Evolutionary conservation across 2,113 vertebrate species (phyloP).

Genomic region (Pogona vitticeps): DNA sequence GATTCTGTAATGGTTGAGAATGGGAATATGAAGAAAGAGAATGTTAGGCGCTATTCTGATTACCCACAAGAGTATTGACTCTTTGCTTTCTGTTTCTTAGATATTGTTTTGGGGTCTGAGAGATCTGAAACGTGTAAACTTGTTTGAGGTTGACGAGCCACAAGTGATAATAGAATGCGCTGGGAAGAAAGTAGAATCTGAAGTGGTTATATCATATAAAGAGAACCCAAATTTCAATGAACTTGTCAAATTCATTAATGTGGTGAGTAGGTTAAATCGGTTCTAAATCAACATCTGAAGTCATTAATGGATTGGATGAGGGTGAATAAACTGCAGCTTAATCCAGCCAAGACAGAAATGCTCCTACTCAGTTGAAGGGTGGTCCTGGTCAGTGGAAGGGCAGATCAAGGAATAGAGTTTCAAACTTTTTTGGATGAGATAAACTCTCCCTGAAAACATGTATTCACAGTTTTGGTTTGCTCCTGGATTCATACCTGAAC

Average conservation of each 20-base stretch:
- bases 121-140: conserved; percentile 86
- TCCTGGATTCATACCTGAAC: too few relatives aligned
- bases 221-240: conserved; percentile 89
- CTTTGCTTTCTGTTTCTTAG: conserved; percentile 66
- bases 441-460: too few relatives aligned
- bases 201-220: conserved; percentile 85
- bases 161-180: conserved; percentile 90
- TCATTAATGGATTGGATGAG: too few relatives aligned
- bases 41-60: accelerated
- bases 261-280: conserved; percentile 77
- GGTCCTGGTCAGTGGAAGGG: too few relatives aligned
- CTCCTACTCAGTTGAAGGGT: too few relatives aligned
- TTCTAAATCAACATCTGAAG: too few relatives aligned
- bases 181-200: conserved; percentile 86
- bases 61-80: accelerated
- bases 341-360: too few relatives aligned
- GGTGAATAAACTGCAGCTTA: too few relatives aligned
- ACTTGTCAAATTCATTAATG: conserved; percentile 84
- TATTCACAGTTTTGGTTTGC: too few relatives aligned
- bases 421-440: too few relatives aligned
- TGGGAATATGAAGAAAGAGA: background rate
- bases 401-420: too few relatives aligned
- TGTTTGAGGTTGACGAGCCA: conserved; percentile 91
- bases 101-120: conserved; percentile 94
- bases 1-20: background rate